Evolutionary conservation across 2,797 vertebrate species (phyloP).

Genomic region (Phoxinus dragarum): DNA sequence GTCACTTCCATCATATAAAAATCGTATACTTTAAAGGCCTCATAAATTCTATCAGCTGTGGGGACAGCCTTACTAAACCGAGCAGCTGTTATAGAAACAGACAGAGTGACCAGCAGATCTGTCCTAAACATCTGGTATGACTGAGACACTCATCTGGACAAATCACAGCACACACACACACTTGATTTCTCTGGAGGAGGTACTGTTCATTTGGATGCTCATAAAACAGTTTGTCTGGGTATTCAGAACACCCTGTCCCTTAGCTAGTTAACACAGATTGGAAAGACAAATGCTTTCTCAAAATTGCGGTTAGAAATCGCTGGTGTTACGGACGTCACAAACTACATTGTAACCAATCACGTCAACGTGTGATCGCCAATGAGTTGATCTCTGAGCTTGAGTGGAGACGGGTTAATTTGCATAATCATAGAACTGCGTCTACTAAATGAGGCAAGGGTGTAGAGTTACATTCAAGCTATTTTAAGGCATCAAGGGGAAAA

Average conservation of each 20-base stretch:
- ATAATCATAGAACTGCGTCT: too few relatives aligned
- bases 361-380: too few relatives aligned
- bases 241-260: neutral
- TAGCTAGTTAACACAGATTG: neutral
- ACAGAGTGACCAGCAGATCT: conserved; percentile 1
- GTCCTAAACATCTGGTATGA: conserved; percentile 16
- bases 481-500: too few relatives aligned
- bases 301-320: too few relatives aligned
- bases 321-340: too few relatives aligned
- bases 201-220: neutral
- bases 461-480: too few relatives aligned
- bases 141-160: neutral
- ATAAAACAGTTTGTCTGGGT: neutral
- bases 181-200: neutral
- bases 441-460: too few relatives aligned
- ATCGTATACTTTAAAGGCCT: neutral
- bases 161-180: neutral
- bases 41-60: neutral
- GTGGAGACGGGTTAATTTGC: too few relatives aligned
- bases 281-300: neutral
- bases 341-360: too few relatives aligned
- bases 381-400: too few relatives aligned
- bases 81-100: conserved; percentile 20
- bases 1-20: neutral
- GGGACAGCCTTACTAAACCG: neutral